Evolutionary conservation across 2,113 vertebrate genomes (phyloP).

Genomic region (Microcebus tavaratra): DNA sequence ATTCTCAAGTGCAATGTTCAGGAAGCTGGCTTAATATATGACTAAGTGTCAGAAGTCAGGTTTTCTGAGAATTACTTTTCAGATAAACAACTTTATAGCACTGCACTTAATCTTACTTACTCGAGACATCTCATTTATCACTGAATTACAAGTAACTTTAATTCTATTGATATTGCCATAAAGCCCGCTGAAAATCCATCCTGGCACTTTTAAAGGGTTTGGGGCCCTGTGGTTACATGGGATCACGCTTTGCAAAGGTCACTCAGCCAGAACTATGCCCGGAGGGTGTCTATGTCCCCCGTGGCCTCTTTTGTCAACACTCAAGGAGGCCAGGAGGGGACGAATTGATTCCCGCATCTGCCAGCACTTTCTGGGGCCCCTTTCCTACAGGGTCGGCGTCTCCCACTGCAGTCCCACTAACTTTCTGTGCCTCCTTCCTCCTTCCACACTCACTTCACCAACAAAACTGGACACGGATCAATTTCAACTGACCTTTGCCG

Average conservation of each 20-base stretch:
- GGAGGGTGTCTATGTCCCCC: not conserved
- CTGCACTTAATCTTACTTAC: constrained; percentile 88
- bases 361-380: not conserved
- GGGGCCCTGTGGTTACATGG: not conserved
- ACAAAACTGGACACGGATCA: constrained; percentile 74
- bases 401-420: not conserved
- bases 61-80: constrained; percentile 87
- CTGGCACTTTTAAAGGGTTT: constrained; percentile 60
- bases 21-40: constrained; percentile 91
- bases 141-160: constrained; percentile 88
- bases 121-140: constrained; percentile 90
- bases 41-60: constrained; percentile 89
- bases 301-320: not conserved
- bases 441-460: not conserved
- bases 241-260: not conserved
- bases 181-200: constrained; percentile 79
- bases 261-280: not conserved
- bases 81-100: constrained; percentile 95
- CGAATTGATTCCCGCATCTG: not conserved
- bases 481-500: constrained; percentile 85
- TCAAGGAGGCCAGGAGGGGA: not conserved
- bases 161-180: constrained; percentile 85
- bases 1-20: constrained; percentile 89
- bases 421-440: not conserved
- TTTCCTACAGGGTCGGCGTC: not conserved